phyloP scores from a whole-genome alignment of 64 coral and sea anemone genomes.

The Stichodactyla helianthus region DNA sequence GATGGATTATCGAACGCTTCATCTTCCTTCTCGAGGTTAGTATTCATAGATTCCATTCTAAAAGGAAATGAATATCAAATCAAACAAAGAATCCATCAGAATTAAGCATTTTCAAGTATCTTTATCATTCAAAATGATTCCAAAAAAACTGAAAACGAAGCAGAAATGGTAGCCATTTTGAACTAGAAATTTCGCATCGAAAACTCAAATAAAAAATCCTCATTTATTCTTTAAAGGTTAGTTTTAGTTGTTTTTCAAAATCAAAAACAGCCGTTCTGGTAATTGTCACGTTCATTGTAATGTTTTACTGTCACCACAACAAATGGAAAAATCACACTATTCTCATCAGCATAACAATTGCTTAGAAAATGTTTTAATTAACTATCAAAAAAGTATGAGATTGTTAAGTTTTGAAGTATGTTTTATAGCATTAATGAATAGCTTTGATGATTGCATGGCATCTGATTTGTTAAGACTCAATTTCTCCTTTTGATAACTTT shows the following conservation, averaged over 20 bases:
- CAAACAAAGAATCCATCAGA: background rate
- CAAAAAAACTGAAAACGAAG: background rate
- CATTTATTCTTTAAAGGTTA: background rate
- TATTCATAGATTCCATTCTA: background rate
- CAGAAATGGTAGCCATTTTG: constrained; percentile 11
- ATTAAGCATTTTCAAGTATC: background rate
- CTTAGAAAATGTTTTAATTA: background rate
- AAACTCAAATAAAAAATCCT: background rate
- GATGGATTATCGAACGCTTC: constrained; percentile 88
- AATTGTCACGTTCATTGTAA: background rate
- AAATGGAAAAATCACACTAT: background rate
- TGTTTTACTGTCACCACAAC: background rate
- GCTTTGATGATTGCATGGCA: background rate
- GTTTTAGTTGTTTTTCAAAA: background rate
- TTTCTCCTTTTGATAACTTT: too few relatives aligned
- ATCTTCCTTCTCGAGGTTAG: constrained; percentile 73
- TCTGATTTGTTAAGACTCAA: background rate
- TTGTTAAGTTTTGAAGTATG: background rate
- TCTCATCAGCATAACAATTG: background rate
- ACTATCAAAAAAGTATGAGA: background rate
- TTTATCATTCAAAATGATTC: background rate
- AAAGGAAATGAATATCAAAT: background rate
- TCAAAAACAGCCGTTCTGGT: background rate
- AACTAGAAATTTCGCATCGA: background rate
- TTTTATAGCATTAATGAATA: background rate